phyloP scores from a whole-genome alignment of 2,797 vertebrate genomes.

The Phyllotis vaccarum region DNA sequence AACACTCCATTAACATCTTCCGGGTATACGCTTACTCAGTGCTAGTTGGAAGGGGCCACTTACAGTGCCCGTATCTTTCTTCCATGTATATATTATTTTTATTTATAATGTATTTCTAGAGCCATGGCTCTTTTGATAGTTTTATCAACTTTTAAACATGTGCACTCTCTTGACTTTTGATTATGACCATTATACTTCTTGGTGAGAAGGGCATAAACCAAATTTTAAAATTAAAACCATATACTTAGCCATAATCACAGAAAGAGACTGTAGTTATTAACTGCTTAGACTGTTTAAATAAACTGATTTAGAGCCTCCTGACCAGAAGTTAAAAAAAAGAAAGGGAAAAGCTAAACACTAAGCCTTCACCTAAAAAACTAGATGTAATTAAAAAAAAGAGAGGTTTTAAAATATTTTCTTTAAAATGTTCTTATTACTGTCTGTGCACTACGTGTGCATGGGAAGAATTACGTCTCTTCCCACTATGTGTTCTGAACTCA shows the following conservation, averaged over 20 bases:
- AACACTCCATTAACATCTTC: constrained; percentile 88
- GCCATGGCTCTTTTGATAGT: constrained; percentile 8
- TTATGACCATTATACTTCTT: constrained; percentile 47
- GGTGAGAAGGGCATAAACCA: constrained; percentile 50
- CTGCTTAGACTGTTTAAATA: constrained; percentile 11
- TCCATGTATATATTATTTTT: constrained; percentile 34
- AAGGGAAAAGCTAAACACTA: constrained; percentile 51
- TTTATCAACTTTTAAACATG: constrained; percentile 58
- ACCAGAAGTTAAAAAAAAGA: background rate
- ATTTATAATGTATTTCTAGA: constrained; percentile 15
- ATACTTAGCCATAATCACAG: constrained; percentile 41
- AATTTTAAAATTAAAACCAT: constrained; percentile 52
- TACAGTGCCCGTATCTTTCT: background rate
- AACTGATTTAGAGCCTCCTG: constrained; percentile 25
- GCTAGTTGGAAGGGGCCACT: constrained; percentile 76
- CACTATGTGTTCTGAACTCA: background rate
- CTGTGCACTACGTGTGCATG: too few relatives aligned
- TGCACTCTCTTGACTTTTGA: constrained; percentile 37
- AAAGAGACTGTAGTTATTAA: constrained; percentile 15
- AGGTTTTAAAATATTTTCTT: constrained; percentile 23
- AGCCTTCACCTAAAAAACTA: background rate
- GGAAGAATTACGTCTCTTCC: background rate
- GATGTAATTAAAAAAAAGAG: constrained; percentile 36
- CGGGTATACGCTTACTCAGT: constrained; percentile 75
- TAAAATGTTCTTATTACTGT: background rate